Percentiles rank a stretch among this genome's conserved stretches.
Conservation (phyloP, 2,888 invertebrate species). For the Zygothrica quintamaculata region DNA sequence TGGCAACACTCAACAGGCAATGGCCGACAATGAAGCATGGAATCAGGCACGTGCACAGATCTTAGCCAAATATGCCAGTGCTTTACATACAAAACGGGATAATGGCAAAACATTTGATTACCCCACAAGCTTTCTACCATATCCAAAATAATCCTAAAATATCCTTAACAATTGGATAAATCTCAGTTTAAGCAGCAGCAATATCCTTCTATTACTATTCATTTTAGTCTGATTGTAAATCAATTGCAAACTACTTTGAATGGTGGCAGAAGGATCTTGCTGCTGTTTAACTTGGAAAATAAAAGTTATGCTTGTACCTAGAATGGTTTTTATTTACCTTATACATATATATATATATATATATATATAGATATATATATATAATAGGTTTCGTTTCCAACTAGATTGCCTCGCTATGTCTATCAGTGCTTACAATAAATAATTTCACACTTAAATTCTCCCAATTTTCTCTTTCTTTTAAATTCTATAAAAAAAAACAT, state of each 20-base stretch:
- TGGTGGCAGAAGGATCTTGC: conserved; percentile 4
- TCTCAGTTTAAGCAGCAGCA: conserved; percentile 1
- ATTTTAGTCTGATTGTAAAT: conserved; percentile 7
- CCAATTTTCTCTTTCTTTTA: no score
- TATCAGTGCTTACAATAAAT: neutral
- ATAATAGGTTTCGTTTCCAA: neutral
- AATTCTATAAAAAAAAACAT: no score
- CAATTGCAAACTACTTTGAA: conserved; percentile 16
- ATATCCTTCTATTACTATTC: conserved; percentile 10
- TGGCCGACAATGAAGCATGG: no score
- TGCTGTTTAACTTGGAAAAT: neutral
- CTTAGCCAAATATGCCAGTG: conserved; percentile 18
- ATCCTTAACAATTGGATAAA: neutral
- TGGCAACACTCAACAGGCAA: neutral
- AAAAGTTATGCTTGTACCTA: conserved; percentile 16
- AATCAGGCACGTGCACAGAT: conserved; percentile 9
- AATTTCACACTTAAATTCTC: neutral
- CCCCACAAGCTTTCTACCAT: neutral
- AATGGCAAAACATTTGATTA: conserved; percentile 1
- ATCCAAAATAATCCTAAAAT: conserved; percentile 4
- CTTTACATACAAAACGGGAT: conserved; percentile 7
- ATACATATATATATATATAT: no score
- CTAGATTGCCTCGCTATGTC: conserved; percentile 2
- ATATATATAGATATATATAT: no score
- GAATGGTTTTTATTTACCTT: neutral